Evolutionary conservation across 2,888 invertebrate species (phyloP), one percentile per base, ranked within the genome.

Genomic region (Ophonus ardosiacus): DNA sequence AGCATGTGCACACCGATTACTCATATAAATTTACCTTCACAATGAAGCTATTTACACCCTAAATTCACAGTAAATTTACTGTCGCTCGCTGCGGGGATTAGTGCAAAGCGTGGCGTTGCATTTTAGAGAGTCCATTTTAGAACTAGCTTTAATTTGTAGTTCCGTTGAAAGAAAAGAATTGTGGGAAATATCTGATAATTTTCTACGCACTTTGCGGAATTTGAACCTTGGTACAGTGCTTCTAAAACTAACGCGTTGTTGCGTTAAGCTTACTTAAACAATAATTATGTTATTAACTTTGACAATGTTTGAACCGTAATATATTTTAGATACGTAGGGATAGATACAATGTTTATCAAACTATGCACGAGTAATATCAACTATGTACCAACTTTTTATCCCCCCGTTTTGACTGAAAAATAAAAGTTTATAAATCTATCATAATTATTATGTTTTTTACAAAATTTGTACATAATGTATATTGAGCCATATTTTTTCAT

Each of bases 171-270:
- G 71, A 21, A 74, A 17, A 74, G 43, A 74, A 13, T 74, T 15
- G 71, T 43, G 71, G 17, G 71, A 74, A 43, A 74, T 8, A 10
- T 40, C 43, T 74, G 71, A 74, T 74, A 74, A 74, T 17, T 74
- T 43, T 74, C 24, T 43, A 74, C 71, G 71, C 71, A 74, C 71
- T 74, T 74, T 74, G 71, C 71, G 40, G 71, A 74, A 74, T 43
- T 43, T 74, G 71, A 74, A 74, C 71, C 71, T 71, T 8, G 7
- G 15, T 61, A 61, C 71, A 74, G 43, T 21, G 43, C 18, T 43
- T 40, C 51, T 74, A 15, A 74, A 43, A 68, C n/a, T 38, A 31
- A 31, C 31, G 31, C 31, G 31, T 31, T 31, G 31, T 5, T 31
- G 31, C 31, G 6, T 31, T 31, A 31, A 31, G 31, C 31, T 31